phyloP scores from a whole-genome alignment of 2,113 vertebrate species.

The Craseonycteris thonglongyai region DNA sequence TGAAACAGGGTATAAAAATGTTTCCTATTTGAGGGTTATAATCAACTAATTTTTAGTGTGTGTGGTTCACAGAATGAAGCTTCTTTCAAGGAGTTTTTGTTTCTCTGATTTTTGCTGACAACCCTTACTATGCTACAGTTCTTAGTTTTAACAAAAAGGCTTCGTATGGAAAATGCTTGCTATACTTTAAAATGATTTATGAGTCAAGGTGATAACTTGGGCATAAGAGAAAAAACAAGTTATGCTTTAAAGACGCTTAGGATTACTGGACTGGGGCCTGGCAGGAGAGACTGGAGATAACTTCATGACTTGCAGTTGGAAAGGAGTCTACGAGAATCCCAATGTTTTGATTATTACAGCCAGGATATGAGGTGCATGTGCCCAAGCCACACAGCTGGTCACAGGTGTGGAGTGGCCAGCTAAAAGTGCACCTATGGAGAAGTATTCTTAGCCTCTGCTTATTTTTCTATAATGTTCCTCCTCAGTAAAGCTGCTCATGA shows the following conservation, averaged over 20 bases:
- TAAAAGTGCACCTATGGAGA: neutral
- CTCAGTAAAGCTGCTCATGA: neutral
- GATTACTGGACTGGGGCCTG: neutral
- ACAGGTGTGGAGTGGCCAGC: neutral
- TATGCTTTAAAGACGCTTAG: neutral
- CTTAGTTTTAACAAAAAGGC: neutral
- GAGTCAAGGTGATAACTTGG: neutral
- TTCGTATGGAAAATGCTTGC: conserved; percentile 16
- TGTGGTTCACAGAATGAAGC: conserved; percentile 13
- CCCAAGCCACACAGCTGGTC: neutral
- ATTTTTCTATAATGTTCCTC: neutral
- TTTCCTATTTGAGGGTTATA: neutral
- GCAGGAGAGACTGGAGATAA: neutral
- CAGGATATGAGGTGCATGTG: neutral
- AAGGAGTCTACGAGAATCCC: neutral
- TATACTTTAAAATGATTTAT: neutral
- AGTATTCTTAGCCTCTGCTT: neutral
- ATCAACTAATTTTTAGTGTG: conserved; percentile 27
- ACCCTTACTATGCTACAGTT: neutral
- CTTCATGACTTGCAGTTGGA: neutral
- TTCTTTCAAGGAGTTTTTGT: conserved; percentile 8
- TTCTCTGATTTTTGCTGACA: conserved; percentile 25
- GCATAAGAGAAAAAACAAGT: neutral
- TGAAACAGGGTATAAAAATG: neutral
- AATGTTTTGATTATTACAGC: neutral